These are phyloP conservation scores for Mystacides longicornis DNA, from an alignment of 2,888 invertebrate species.

Conservation along the genomic window DNA sequence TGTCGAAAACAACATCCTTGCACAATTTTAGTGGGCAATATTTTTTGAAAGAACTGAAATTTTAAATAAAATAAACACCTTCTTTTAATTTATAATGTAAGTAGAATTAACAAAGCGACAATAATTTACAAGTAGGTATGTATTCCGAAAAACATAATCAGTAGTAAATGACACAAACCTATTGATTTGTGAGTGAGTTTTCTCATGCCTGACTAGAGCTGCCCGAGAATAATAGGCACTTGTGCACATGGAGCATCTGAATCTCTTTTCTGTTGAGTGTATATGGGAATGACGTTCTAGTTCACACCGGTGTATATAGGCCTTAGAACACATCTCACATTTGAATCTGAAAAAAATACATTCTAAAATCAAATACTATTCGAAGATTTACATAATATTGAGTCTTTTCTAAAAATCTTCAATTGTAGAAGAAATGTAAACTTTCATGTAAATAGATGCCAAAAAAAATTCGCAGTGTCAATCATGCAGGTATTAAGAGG, in stretches of 20 bases:
- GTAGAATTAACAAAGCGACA: too few relatives aligned
- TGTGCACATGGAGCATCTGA: conserved; percentile 20
- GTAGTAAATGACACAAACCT: neutral
- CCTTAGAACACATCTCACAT: conserved; percentile 22
- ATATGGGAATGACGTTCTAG: conserved; percentile 20
- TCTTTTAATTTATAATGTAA: too few relatives aligned
- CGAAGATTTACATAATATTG: too few relatives aligned
- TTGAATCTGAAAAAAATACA: conserved; percentile 22
- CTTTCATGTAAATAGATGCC: too few relatives aligned
- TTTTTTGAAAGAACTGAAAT: conserved; percentile 1
- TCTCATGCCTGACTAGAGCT: conserved; percentile 20
- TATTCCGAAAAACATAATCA: too few relatives aligned
- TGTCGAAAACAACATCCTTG: neutral
- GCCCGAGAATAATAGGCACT: conserved; percentile 23
- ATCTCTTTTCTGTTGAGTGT: conserved; percentile 20
- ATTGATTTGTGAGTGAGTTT: conserved; percentile 7
- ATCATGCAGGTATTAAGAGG: too few relatives aligned
- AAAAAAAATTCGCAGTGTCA: too few relatives aligned
- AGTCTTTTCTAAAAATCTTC: too few relatives aligned
- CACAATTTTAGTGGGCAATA: neutral
- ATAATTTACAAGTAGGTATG: too few relatives aligned
- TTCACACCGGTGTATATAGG: conserved; percentile 23
- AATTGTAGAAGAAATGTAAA: too few relatives aligned
- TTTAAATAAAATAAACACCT: too few relatives aligned
- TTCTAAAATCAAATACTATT: too few relatives aligned